Evolutionary conservation across 2,888 invertebrate species (phyloP), one percentile per base, ranked within the genome.

Genomic region (Oxyscelio sp.): DNA sequence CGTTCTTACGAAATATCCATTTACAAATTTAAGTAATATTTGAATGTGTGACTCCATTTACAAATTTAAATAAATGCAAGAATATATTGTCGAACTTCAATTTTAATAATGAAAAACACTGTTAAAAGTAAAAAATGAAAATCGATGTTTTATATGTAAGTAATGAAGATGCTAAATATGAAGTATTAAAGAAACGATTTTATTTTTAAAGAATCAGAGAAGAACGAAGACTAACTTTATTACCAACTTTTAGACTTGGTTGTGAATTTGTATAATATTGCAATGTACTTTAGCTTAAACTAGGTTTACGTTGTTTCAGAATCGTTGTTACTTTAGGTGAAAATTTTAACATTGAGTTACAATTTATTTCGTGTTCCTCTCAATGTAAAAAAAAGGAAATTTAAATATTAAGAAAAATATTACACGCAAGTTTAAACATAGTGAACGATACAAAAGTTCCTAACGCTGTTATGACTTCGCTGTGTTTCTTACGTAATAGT

Each of bases 251-350:
- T 50, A 50, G 54, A 65, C 52, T 74, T 52, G 73, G 80, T 80
- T 80, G 80, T 80, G 73, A 80, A 80, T 80, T 81, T 81, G 68
- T 81, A 81, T 56, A 74, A 59, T 66, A 54, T n/a, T 22, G 48
- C 31, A 81, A 74, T 71, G 78, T 63, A 73, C 15, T 73, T 83
- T 61, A 59, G 56, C 48, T 71, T 77, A n/a, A n/a, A 11, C 9
- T 75, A 82, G 52, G 34, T 45, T 66, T 65, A 73, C 61, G 21
- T 82, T 75, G 75, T 82, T 82, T 70, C 19, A 34, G 43, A 74
- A 81, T 58, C 65, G 65, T 82, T 82, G 82, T 75, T 82, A 75
- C 71, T 82, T 75, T 82, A 82, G 75, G 65, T 77, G 56, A 65
- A 78, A 68, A 71, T 83, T 77, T 83, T 66, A 75, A 50, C 65